These are phyloP conservation scores for Hypsopygia costalis DNA, from an alignment of 2,888 invertebrate species.

Conservation along the genomic window DNA sequence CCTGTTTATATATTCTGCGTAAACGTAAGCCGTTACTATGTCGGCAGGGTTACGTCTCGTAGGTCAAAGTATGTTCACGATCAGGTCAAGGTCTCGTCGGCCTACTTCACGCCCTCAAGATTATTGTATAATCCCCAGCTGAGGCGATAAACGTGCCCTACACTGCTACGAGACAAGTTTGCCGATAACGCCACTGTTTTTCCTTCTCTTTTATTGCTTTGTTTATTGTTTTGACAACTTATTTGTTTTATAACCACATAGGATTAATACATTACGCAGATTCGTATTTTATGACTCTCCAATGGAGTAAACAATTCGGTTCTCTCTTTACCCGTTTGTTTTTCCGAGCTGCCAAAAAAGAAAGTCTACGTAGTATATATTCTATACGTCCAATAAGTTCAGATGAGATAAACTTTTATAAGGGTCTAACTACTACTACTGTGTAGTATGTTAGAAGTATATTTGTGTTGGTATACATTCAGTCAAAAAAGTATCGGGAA, in stretches of 20 bases:
- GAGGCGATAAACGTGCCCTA: neutral
- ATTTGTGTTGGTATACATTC: no score
- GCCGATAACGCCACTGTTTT: neutral
- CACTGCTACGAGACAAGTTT: neutral
- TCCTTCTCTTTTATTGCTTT: neutral
- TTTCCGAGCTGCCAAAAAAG: no score
- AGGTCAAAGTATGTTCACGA: constrained; percentile 29
- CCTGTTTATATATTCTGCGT: neutral
- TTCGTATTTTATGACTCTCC: no score
- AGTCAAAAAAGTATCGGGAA: no score
- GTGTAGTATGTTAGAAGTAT: no score
- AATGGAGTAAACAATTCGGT: no score
- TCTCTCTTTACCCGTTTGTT: no score
- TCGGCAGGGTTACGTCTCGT: constrained; percentile 8
- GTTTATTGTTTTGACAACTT: neutral
- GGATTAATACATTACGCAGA: no score
- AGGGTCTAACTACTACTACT: no score
- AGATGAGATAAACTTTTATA: no score
- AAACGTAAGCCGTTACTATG: neutral
- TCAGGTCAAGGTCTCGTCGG: constrained; percentile 38
- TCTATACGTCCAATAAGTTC: no score
- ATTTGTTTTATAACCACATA: neutral
- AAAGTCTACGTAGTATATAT: no score
- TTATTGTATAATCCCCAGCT: neutral
- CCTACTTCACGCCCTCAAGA: constrained; percentile 10